Evolutionary conservation across 2,888 invertebrate genomes (phyloP).

Genomic region (Gari tellinella): DNA sequence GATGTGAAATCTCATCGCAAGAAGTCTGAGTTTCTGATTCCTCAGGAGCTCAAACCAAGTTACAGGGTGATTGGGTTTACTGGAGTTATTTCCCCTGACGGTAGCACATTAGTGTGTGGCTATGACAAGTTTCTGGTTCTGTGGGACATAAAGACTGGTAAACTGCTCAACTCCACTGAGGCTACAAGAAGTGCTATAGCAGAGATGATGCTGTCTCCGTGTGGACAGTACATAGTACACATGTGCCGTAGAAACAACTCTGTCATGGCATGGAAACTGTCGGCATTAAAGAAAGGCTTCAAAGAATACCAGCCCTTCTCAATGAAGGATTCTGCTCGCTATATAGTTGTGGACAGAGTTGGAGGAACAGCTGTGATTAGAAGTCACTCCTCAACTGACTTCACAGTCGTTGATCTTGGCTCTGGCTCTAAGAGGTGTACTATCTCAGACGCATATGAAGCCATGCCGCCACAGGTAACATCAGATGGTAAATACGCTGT

Average conservation of each 20-base stretch:
- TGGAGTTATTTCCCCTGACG: constrained; percentile 56
- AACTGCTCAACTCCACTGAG: constrained; percentile 45
- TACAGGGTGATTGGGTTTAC: constrained; percentile 56
- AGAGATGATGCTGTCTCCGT: constrained; percentile 39
- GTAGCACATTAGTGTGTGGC: constrained; percentile 49
- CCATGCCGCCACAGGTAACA: constrained; percentile 58
- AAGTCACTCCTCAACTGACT: constrained; percentile 58
- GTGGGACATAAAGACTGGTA: constrained; percentile 51
- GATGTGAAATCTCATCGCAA: constrained; percentile 54
- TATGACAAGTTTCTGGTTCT: constrained; percentile 63
- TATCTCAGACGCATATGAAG: constrained; percentile 57
- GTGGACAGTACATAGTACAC: constrained; percentile 55
- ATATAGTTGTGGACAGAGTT: constrained; percentile 42
- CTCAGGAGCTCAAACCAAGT: constrained; percentile 49
- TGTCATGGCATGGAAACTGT: constrained; percentile 60
- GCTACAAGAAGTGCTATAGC: constrained; percentile 49
- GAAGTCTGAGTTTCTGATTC: constrained; percentile 46
- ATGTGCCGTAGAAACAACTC: constrained; percentile 56
- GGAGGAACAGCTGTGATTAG: constrained; percentile 56
- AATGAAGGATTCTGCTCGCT: constrained; percentile 58
- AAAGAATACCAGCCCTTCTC: constrained; percentile 57
- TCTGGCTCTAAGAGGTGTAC: constrained; percentile 44
- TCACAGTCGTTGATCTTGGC: constrained; percentile 57
- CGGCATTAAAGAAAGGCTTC: constrained; percentile 31
- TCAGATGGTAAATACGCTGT: constrained; percentile 66